phyloP scores from a whole-genome alignment of 2,113 vertebrate species.

The Martes martes region DNA sequence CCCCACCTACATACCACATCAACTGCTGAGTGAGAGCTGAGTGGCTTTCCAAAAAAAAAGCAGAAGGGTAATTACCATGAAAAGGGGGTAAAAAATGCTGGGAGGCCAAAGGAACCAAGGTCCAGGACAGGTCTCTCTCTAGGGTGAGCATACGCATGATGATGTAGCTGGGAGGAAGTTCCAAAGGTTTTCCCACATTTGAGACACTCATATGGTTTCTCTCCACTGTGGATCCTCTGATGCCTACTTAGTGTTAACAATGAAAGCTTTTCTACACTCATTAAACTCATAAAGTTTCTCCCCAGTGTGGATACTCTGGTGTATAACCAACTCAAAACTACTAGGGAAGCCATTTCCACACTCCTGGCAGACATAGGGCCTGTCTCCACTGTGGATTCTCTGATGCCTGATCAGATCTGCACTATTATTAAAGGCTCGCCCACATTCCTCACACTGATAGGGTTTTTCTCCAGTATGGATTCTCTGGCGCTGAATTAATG shows the following conservation, averaged over 20 bases:
- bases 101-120: not conserved
- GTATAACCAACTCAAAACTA: not conserved
- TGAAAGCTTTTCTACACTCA: not conserved
- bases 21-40: not conserved
- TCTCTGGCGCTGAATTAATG: slow-evolving; percentile 56
- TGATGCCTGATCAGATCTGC: not conserved
- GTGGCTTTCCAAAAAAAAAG: not conserved
- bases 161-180: not conserved
- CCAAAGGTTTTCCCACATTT: not conserved
- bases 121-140: not conserved
- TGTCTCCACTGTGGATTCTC: slow-evolving; percentile 28
- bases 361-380: not conserved
- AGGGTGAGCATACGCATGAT: not conserved
- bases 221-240: not conserved
- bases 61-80: not conserved
- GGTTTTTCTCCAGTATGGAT: slow-evolving; percentile 75
- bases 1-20: not conserved
- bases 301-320: not conserved
- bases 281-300: not conserved
- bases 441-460: slow-evolving; percentile 66
- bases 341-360: slow-evolving; percentile 6
- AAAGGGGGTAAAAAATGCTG: not conserved
- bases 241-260: not conserved
- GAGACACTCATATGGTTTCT: not conserved
- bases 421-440: slow-evolving; percentile 59